Conservation (phyloP, 2,797 vertebrate species). For the Allenopithecus nigroviridis region DNA sequence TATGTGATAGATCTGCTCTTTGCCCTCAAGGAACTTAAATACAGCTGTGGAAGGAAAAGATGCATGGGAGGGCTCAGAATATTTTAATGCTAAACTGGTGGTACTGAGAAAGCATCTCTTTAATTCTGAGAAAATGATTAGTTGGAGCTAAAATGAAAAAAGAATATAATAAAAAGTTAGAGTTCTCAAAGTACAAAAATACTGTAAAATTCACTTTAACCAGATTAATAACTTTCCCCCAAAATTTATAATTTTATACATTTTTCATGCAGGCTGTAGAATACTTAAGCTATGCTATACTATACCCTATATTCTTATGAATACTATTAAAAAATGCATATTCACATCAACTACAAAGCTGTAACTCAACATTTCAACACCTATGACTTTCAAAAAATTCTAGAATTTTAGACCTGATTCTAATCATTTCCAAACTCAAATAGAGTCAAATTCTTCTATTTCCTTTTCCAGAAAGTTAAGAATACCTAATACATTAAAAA, state of each 20-base stretch:
- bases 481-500: not conserved
- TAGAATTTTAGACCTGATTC: slow-evolving; percentile 24
- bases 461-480: slow-evolving; percentile 23
- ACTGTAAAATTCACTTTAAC: slow-evolving; percentile 66
- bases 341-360: slow-evolving; percentile 28
- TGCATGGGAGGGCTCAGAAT: not conserved
- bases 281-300: not conserved
- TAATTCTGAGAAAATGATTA: slow-evolving; percentile 46
- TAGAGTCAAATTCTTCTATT: not conserved
- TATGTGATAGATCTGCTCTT: not conserved
- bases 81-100: not conserved
- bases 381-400: slow-evolving; percentile 25
- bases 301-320: slow-evolving; percentile 47
- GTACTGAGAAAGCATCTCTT: not conserved
- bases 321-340: slow-evolving; percentile 66
- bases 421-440: not conserved
- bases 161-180: slow-evolving; percentile 49
- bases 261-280: slow-evolving; percentile 56
- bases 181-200: slow-evolving; percentile 65
- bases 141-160: slow-evolving; percentile 3
- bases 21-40: not conserved
- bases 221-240: slow-evolving; percentile 58
- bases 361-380: slow-evolving; percentile 58
- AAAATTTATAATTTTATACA: slow-evolving; percentile 65
- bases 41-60: not conserved